phyloP scores from a whole-genome alignment of 1,140 invertebrate genomes.

The Schlechtendalia chinensis region DNA sequence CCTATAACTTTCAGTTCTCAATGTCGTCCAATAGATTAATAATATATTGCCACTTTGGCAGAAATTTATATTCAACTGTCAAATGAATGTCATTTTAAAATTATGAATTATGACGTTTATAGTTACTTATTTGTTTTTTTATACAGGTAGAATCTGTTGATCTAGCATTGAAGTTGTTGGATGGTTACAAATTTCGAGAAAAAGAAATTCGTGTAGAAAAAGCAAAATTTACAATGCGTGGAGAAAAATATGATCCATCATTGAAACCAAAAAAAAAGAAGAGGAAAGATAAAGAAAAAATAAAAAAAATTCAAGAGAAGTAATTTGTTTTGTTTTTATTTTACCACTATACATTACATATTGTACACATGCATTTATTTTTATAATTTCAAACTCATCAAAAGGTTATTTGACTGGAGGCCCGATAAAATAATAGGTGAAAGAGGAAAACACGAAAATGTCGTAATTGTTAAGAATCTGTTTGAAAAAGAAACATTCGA shows the following conservation, averaged over 20 bases:
- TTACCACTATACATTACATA: background rate
- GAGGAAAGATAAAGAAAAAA: conserved; percentile 83
- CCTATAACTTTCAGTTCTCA: background rate
- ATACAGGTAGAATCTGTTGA: conserved; percentile 90
- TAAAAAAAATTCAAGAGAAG: conserved; percentile 93
- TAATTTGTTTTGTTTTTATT: conserved; percentile 59
- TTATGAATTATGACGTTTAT: background rate
- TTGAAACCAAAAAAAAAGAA: conserved; percentile 91
- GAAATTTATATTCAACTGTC: background rate
- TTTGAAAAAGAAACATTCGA: conserved; percentile 90
- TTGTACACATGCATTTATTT: background rate
- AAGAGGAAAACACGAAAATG: conserved; percentile 80
- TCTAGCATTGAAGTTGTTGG: conserved; percentile 86
- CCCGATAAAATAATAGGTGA: conserved; percentile 86
- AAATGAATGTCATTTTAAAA: background rate
- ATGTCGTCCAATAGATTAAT: background rate
- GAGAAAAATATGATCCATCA: conserved; percentile 82
- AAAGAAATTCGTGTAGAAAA: conserved; percentile 83
- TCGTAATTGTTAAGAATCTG: conserved; percentile 92
- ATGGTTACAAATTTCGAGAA: conserved; percentile 79
- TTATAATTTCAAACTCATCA: background rate
- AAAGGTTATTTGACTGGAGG: conserved; percentile 89
- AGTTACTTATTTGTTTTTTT: conserved; percentile 54
- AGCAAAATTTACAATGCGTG: conserved; percentile 94
- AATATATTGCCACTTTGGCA: background rate